A percentile compares a stretch with the other conserved stretches of the same genome.
Conservation (phyloP, 2,888 invertebrate genomes). For the Sacculina carcini region DNA sequence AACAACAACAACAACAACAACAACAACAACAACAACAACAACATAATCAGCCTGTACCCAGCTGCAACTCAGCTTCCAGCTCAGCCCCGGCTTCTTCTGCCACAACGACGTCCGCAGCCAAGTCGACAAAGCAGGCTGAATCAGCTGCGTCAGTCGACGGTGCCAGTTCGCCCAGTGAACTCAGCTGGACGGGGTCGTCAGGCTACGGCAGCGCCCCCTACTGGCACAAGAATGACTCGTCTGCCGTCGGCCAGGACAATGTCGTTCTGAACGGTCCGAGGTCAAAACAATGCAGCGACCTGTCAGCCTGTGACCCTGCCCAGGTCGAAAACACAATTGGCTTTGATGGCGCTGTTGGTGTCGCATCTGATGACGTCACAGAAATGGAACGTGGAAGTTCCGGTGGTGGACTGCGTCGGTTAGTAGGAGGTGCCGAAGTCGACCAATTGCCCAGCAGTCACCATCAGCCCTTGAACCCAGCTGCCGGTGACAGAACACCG, state of each 20-base stretch:
- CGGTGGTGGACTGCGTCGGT: neutral
- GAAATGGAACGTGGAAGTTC: too few relatives aligned
- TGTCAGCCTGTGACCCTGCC: too few relatives aligned
- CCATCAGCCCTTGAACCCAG: too few relatives aligned
- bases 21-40: neutral
- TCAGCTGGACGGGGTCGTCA: slow-evolving; percentile 23
- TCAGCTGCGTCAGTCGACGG: slow-evolving; percentile 12
- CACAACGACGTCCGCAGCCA: neutral
- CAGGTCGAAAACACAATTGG: too few relatives aligned
- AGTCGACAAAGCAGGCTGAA: neutral
- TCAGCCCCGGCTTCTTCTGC: neutral
- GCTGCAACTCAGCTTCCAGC: neutral
- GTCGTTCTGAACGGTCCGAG: too few relatives aligned
- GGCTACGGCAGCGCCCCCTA: slow-evolving; percentile 26
- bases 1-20: too few relatives aligned
- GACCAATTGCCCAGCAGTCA: too few relatives aligned
- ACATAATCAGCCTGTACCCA: neutral
- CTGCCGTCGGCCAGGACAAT: too few relatives aligned
- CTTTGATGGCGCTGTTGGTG: too few relatives aligned
- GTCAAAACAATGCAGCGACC: too few relatives aligned
- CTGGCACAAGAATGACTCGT: slow-evolving; percentile 15
- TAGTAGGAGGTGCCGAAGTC: neutral
- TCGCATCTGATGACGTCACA: too few relatives aligned
- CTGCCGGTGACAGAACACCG: neutral
- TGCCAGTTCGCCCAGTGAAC: slow-evolving; percentile 21